These are phyloP conservation scores for Manis crassicaudata DNA, from an alignment of 2,797 vertebrate genomes.

Conservation along the genomic window DNA sequence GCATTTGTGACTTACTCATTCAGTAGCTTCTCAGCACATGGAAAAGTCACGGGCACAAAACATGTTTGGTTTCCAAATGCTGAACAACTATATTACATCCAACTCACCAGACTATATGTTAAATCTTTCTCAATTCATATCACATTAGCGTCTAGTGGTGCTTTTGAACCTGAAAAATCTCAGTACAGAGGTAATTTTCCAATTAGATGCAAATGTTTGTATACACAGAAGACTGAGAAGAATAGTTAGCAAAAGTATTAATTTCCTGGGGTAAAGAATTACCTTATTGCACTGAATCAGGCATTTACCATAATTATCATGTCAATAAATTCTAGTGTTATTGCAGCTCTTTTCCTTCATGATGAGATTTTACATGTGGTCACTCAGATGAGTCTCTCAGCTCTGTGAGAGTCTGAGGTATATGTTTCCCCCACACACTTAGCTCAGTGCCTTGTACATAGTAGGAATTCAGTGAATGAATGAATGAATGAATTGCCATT, in stretches of 20 bases:
- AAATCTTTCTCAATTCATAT: conserved; percentile 74
- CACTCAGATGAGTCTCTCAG: conserved; percentile 16
- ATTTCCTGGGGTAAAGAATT: conserved; percentile 56
- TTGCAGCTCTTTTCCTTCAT: background rate
- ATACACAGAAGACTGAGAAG: conserved; percentile 36
- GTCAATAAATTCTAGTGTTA: background rate
- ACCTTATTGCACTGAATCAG: background rate
- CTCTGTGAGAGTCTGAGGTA: background rate
- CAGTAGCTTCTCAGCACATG: conserved; percentile 17
- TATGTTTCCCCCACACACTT: background rate
- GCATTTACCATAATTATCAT: conserved; percentile 1
- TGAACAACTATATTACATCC: conserved; percentile 65
- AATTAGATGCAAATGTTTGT: conserved; percentile 70
- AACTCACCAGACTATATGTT: conserved; percentile 80
- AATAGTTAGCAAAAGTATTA: conserved; percentile 51
- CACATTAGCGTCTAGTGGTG: conserved; percentile 63
- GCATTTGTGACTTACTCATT: conserved; percentile 50
- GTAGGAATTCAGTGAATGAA: conserved; percentile 33
- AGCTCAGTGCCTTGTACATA: background rate
- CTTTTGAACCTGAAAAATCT: conserved; percentile 74
- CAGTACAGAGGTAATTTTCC: conserved; percentile 55
- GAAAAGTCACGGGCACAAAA: conserved; percentile 73
- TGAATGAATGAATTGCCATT: background rate
- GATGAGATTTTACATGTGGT: background rate
- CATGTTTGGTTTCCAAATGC: conserved; percentile 75